Conservation (phyloP, 2,888 invertebrate species). For the Scelioninae gen. 2 region DNA sequence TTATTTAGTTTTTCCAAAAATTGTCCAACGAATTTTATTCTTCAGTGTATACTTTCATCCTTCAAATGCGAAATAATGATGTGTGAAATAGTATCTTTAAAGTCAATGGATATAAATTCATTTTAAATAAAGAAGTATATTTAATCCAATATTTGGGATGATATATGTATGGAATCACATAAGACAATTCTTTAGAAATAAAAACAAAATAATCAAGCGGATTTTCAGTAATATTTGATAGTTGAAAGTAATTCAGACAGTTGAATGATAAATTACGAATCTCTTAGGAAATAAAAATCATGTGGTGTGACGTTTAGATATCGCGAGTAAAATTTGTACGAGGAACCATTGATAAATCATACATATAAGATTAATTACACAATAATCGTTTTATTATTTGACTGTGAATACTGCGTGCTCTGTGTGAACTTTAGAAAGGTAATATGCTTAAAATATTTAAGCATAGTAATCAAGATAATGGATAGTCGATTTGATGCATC, state of each 20-base stretch:
- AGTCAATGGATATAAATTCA: slow-evolving; percentile 3
- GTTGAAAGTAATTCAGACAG: no score
- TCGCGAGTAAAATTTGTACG: no score
- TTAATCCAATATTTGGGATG: slow-evolving; percentile 3
- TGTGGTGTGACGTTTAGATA: no score
- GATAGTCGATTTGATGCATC: slow-evolving; percentile 1
- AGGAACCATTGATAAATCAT: no score
- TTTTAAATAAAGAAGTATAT: slow-evolving; percentile 3
- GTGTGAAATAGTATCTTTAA: slow-evolving; percentile 11
- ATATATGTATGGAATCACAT: not conserved
- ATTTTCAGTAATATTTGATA: not conserved
- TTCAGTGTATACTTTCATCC: not conserved
- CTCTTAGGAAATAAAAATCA: no score
- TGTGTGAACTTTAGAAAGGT: no score
- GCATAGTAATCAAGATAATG: slow-evolving; percentile 26
- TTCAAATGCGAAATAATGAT: slow-evolving; percentile 4
- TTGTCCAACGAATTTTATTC: not conserved
- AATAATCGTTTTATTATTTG: no score
- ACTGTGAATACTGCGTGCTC: no score
- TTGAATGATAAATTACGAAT: no score
- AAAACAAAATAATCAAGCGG: not conserved
- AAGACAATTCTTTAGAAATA: not conserved
- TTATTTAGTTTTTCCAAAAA: not conserved
- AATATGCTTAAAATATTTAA: no score
- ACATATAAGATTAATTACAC: no score